Conservation (phyloP, 37 sponge, comb jelly and placozoan genomes). For the Aphrocallistes beatrix region DNA sequence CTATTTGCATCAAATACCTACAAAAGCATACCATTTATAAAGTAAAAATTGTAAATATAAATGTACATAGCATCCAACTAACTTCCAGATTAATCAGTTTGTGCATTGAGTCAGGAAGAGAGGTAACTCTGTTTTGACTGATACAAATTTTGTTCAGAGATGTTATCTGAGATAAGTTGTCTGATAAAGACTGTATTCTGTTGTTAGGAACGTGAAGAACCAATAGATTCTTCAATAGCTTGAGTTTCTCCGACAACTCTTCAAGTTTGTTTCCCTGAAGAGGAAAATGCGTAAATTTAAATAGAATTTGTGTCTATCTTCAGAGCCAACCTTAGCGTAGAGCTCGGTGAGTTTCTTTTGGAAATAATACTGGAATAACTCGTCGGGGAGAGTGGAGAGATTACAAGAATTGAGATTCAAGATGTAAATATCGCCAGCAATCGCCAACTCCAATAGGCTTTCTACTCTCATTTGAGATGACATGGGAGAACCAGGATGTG, state of each 20-base stretch:
- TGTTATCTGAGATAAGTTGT: neutral
- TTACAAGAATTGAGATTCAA: neutral
- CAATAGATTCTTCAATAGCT: neutral
- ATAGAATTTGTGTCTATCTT: neutral
- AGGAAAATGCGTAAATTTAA: neutral
- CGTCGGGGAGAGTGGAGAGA: neutral
- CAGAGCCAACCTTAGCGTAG: neutral
- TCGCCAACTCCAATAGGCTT: neutral
- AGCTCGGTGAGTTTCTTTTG: neutral
- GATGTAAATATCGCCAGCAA: neutral
- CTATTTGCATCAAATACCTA: neutral
- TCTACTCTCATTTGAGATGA: too few relatives aligned
- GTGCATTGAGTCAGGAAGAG: neutral
- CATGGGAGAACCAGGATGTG: too few relatives aligned
- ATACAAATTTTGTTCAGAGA: neutral
- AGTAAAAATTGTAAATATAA: neutral
- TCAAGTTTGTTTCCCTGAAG: neutral
- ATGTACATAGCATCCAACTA: neutral
- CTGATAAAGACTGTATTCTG: slow-evolving; percentile 4
- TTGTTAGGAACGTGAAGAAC: neutral
- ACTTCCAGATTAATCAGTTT: neutral
- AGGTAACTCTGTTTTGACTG: neutral
- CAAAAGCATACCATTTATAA: neutral
- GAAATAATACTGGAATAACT: neutral
- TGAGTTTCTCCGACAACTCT: neutral